Conservation (phyloP, 2,797 vertebrate species). For the Stomatorhinus walkeri region DNA sequence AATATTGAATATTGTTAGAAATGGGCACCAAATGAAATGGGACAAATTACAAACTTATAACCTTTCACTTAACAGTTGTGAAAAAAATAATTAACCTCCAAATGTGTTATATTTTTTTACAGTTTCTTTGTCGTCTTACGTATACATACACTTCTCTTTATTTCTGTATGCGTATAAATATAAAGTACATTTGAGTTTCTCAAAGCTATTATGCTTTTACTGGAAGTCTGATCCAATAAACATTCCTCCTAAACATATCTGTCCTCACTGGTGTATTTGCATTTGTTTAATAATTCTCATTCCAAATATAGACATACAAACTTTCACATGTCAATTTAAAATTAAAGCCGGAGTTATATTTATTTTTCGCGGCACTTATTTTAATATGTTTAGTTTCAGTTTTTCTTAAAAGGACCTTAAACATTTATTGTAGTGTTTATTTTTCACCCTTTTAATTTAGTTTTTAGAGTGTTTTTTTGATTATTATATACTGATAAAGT, state of each 20-base stretch:
- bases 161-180: background rate
- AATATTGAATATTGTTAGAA: background rate
- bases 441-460: background rate
- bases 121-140: background rate
- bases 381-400: background rate
- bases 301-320: background rate
- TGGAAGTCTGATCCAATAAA: conserved; percentile 6
- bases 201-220: background rate
- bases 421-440: background rate
- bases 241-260: background rate
- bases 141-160: background rate
- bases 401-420: background rate
- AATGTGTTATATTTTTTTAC: background rate
- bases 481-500: background rate
- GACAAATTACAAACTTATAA: background rate
- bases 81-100: background rate
- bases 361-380: background rate
- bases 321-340: background rate
- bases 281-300: background rate
- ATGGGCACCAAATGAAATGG: background rate
- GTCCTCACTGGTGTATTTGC: background rate
- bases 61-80: background rate
- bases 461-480: background rate
- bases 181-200: background rate
- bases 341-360: background rate